Percentiles rank a stretch among this genome's conserved stretches.
These are phyloP conservation scores for Catostylus mosaicus DNA, from an alignment of 30 jellyfish, hydroid and myxozoan genomes.

Conservation along the genomic window DNA sequence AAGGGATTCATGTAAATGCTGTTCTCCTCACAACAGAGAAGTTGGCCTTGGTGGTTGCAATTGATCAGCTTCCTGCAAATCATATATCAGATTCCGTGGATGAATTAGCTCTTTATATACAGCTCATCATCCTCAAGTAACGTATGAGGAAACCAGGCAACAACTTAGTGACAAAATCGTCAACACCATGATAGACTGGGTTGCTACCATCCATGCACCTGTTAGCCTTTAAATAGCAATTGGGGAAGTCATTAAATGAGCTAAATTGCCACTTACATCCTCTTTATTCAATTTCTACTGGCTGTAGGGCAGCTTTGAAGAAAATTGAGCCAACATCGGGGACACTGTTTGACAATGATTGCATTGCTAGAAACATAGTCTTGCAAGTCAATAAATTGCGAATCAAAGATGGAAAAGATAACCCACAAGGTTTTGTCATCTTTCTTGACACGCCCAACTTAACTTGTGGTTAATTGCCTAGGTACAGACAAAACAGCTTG, in stretches of 20 bases:
- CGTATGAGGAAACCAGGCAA: neutral
- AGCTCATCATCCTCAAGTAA: neutral
- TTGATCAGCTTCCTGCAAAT: neutral
- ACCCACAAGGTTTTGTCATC: neutral
- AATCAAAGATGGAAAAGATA: neutral
- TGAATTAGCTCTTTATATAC: neutral
- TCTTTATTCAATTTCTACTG: too few species aligned
- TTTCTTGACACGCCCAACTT: slow-evolving; percentile 2
- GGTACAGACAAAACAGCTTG: slow-evolving; percentile 27
- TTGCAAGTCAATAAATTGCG: neutral
- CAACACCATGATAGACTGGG: neutral
- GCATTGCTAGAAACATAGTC: neutral
- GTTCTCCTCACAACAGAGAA: neutral
- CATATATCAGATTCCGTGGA: too few species aligned
- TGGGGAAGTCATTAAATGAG: neutral
- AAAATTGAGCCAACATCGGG: too few species aligned
- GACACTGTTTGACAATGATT: neutral
- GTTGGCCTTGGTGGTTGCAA: neutral
- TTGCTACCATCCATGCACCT: neutral
- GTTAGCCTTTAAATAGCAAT: neutral
- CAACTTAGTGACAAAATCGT: neutral
- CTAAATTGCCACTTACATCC: neutral
- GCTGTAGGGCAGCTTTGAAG: too few species aligned
- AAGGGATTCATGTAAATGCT: neutral
- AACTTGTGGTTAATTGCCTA: slow-evolving; percentile 5